Base-by-base conservation (phyloP, 2,888 invertebrate species). In the Euplagia quadripunctaria region DNA sequence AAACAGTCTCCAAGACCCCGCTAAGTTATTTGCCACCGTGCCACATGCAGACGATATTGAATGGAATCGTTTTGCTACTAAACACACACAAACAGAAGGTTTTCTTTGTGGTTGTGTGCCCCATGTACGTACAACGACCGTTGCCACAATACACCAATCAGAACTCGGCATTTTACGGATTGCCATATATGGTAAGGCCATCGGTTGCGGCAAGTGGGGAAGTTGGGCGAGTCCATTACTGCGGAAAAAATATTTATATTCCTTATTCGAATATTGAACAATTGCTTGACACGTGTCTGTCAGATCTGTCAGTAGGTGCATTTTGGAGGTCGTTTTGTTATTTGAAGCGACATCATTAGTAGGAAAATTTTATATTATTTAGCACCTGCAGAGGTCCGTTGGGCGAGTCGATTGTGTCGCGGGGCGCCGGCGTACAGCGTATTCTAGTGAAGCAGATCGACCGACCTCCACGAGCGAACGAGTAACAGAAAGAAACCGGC, bases 171-270 rank as follows among this genome's bases (percentile, higher is more conserved):
- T 96, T 96, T 96, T 96, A 97, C 97, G 96, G 97, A 97, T 97
- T 97, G 97, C 97, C 97, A 97, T 97, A 97, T 97, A 97, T 97
- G 97, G 97, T 97, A 97, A 97, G 96, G 96, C 96, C 96, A 97
- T 96, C 96, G 96, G 96, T 96, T 92, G 91, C 89, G 88, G 87
- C 86, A 89, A 93, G 92, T 90, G 92, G 90, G 92, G 94, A 94
- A 96, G 93, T 94, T 79, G 93, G 95, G 94, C 96, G 93, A 94
- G 92, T 93, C 93, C 89, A 94, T 87, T 88, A 82, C 83, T 86
- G 82, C 81, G 85, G 84, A 88, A 88, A 90, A 89, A 87, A 88
- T 88, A 87, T 88, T 85, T 79, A 75, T 78, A 85, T 92, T 92
- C 92, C 77, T 88, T 88, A 91, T 91, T 90, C 86, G 86, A 92